These are phyloP conservation scores for Vireo altiloquus DNA, from an alignment of 2,113 vertebrate species.

Conservation along the genomic window DNA sequence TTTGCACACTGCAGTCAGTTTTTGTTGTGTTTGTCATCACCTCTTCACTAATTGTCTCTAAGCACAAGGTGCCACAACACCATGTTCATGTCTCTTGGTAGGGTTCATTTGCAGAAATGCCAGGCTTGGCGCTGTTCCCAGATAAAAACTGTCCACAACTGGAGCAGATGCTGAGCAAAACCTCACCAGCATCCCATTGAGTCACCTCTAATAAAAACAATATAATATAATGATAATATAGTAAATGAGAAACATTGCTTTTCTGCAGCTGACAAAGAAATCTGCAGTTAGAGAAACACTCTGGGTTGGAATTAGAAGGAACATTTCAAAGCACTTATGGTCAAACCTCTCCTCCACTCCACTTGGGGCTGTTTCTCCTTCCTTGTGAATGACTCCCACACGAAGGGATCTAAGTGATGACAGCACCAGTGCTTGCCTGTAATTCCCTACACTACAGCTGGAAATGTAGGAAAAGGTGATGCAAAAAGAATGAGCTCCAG, in stretches of 20 bases:
- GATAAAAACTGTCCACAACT: fast-evolving
- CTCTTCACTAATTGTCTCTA: background rate
- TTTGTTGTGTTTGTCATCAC: background rate
- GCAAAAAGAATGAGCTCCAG: background rate
- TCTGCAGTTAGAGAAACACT: background rate
- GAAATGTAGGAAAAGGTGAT: background rate
- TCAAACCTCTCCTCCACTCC: background rate
- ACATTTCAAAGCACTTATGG: background rate
- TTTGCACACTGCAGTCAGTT: background rate
- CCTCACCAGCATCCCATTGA: background rate
- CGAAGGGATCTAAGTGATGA: background rate
- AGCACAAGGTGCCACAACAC: background rate
- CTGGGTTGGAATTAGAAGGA: background rate
- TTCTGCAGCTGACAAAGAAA: background rate
- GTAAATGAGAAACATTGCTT: fast-evolving
- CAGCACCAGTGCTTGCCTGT: background rate
- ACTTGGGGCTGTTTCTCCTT: background rate
- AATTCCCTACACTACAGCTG: too few species aligned
- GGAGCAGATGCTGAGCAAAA: background rate
- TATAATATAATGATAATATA: too few species aligned
- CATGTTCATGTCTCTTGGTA: fast-evolving
- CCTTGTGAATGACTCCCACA: background rate
- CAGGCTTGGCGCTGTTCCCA: background rate
- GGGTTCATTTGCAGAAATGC: background rate
- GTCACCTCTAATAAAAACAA: background rate